These are phyloP conservation scores for Notoglanidium macrostoma DNA, from an alignment of 2,797 vertebrate species.

Conservation along the genomic window DNA sequence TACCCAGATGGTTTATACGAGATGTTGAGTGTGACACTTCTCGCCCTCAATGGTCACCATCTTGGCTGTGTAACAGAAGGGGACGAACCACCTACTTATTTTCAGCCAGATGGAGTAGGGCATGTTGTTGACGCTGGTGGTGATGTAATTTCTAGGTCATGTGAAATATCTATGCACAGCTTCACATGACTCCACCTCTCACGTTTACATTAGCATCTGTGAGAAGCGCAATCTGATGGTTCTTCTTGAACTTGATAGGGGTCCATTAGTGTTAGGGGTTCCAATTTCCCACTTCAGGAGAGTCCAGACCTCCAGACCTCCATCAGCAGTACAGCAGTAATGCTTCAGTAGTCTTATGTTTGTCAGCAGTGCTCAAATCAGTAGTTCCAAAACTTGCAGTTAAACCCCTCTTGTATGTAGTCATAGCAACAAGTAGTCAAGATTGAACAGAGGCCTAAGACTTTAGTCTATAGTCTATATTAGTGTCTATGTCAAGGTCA, in stretches of 20 bases:
- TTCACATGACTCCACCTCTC: too few relatives aligned
- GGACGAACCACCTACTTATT: too few relatives aligned
- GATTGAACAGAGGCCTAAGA: not conserved
- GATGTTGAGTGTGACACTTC: too few relatives aligned
- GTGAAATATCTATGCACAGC: too few relatives aligned
- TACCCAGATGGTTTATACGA: too few relatives aligned
- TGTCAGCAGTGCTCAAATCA: not conserved
- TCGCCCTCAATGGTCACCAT: too few relatives aligned
- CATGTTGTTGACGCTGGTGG: too few relatives aligned
- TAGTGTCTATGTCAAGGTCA: not conserved
- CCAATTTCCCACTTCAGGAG: not conserved
- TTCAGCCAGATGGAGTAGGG: too few relatives aligned
- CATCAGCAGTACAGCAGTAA: not conserved
- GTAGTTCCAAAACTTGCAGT: not conserved
- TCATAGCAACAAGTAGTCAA: conserved; percentile 8
- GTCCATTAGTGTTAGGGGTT: not conserved
- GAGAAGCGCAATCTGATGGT: not conserved
- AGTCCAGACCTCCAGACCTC: not conserved
- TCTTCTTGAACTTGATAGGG: not conserved
- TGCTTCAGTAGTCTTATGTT: not conserved
- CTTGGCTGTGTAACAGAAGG: too few relatives aligned
- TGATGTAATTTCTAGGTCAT: too few relatives aligned
- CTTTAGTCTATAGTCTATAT: not conserved
- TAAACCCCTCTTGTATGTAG: not conserved
- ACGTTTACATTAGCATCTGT: not conserved